phyloP scores from a whole-genome alignment of 2,797 vertebrate genomes.

The Salmo trutta region DNA sequence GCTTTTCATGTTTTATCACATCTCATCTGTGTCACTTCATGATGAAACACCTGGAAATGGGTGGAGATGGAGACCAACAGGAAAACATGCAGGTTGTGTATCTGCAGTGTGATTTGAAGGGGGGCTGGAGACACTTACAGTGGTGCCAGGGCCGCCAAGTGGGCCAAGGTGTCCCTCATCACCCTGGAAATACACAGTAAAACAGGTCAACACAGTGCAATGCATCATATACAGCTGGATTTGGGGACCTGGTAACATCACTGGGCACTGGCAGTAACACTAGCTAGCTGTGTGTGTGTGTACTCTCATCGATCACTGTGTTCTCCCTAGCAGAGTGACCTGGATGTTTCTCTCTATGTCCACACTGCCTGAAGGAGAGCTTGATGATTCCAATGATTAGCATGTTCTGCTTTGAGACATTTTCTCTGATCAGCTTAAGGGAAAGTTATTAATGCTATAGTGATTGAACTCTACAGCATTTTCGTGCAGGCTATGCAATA shows the following conservation, averaged over 20 bases:
- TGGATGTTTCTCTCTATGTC: background rate
- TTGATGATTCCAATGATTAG: background rate
- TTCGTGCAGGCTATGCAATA: background rate
- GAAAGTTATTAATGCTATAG: background rate
- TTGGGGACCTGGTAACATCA: background rate
- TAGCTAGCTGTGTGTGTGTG: background rate
- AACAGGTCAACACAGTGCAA: background rate
- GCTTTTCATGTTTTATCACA: conserved; percentile 16
- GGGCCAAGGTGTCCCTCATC: conserved; percentile 90
- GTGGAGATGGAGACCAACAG: background rate
- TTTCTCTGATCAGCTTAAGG: background rate
- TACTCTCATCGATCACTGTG: background rate
- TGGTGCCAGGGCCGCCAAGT: conserved; percentile 81
- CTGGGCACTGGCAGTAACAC: background rate
- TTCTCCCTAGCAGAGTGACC: background rate
- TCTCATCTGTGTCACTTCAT: conserved; percentile 25
- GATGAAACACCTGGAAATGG: conserved; percentile 7
- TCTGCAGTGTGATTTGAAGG: background rate
- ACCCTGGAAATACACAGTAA: conserved; percentile 79
- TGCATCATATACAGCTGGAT: conserved; percentile 34
- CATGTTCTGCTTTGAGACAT: background rate
- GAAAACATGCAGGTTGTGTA: background rate
- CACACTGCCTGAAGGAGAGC: background rate
- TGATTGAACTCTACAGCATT: background rate
- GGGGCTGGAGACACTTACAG: conserved; percentile 75